Base-by-base conservation (phyloP, 2,797 vertebrate species). In the Neosalanx taihuensis region DNA sequence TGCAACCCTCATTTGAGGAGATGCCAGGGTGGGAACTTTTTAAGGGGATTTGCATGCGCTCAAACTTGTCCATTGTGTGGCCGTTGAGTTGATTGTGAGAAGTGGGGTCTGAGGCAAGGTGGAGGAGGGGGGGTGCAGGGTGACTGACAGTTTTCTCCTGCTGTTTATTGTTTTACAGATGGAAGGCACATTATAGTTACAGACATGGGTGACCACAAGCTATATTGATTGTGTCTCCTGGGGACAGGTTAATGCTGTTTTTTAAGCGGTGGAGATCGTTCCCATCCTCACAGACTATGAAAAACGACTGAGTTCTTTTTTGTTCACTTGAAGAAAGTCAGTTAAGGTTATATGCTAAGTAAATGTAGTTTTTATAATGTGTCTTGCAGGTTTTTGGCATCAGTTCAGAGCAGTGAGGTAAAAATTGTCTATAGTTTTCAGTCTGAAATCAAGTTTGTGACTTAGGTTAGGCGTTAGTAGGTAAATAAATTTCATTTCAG, bases 141-240 rank as follows among this genome's bases (percentile, higher is more conserved):
- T 84, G 84, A 84, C 80, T 71, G 77, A 90, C 88, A 75, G 76
- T 87, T 87, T 77, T 78, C 80, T 78, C 76, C 56, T 69, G 73
- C 81, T 78, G 86, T 89, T 90, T 90, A 89, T 89, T 83, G 87
- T 85, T 83, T 83, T 75, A 82, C 69, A 80, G 83, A 90, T 86
- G 78, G 84, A 88, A 86, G 73, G 74, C 62, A 63, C 49, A 18
- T 67, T n/a, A 53, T 7, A 26, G 65, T n/a, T 53, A 53, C 49
- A 67, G 46, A 53, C 46, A 67, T 64, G 64, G 56, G 1, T 31
- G 63, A 62, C 72, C 73, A 51, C 71, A 71, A 56, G 83, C 80
- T 70, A 75, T 86, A 88, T 83, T 82, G 88, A 88, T 85, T 80
- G 75, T 79, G 79, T 84, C 81, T 84, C 81, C 76, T 79, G 75